Evolutionary conservation across 2,888 invertebrate species (phyloP), one percentile per base, ranked within the genome.

Genomic region (Ochropleura plecta): DNA sequence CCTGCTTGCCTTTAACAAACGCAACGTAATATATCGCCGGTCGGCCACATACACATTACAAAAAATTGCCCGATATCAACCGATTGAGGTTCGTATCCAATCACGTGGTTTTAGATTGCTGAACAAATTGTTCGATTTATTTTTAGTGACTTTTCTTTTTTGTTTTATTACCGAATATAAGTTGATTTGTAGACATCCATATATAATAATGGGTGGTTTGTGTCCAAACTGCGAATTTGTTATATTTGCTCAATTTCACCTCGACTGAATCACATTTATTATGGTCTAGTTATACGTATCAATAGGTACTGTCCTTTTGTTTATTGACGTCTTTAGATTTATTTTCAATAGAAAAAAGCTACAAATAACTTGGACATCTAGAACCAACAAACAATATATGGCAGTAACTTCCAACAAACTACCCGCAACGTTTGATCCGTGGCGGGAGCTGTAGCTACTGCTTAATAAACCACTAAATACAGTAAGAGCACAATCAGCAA

Each of bases 381-480:
- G 8, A 72, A 40, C n/a, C 0, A 42, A 30, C 20, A 42, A 42
- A 65, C 48, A 60, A 55, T 30, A 40, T 76, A 49, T 20, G 20
- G 59, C 78, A 51, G 20, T 5, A 46, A 51, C 18, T 48, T 10
- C 44, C 18, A 48, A n/a, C 64, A 57, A 64, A 73, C 49, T 62
- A 48, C 14, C 8, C 30, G 46, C 59, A 30, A 44, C 57, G 42
- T 70, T 67, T 51, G 76, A 64, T 64, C 7, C 59, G 62, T 14
- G 18, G 7, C 30, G 68, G 0, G 12, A 20, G 30, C 48, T 49
- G 48, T 63, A 73, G 70, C 48, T 51, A 60, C 60, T 78, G 80
- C 79, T 78, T 84, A 85, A 90, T 88, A 88, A 81, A 85, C 83
- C 77, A 83, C 81, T 84, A 84, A 85, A 86, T 76, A 84, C 84